Percentiles rank a stretch among this genome's conserved stretches.
These are phyloP conservation scores for Parazoanthus swiftii DNA, from an alignment of 92 coral and sea anemone genomes.

Conservation along the genomic window DNA sequence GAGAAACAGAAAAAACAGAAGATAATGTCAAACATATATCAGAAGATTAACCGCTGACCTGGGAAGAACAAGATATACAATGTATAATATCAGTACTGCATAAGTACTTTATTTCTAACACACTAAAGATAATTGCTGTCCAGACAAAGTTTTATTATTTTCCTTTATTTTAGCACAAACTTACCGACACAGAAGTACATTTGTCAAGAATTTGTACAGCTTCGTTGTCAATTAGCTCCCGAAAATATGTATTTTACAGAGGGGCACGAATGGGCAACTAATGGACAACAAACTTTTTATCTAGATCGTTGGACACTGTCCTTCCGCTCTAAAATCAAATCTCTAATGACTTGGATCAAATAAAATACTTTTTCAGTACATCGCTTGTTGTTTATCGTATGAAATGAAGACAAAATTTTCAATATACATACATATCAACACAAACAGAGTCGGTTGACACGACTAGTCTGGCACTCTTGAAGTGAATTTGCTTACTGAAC, in stretches of 20 bases:
- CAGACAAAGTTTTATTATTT: conserved; percentile 50
- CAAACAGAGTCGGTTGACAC: conserved; percentile 70
- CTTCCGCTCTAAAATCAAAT: conserved; percentile 60
- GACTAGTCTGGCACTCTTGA: conserved; percentile 70
- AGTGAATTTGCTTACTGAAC: conserved; percentile 68
- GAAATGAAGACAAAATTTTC: conserved; percentile 81
- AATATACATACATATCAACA: conserved; percentile 97
- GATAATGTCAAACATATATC: neutral
- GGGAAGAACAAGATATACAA: neutral
- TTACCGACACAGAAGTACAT: conserved; percentile 76
- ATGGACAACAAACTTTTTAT: conserved; percentile 37
- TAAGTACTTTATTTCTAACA: neutral
- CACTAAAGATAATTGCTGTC: conserved; percentile 31
- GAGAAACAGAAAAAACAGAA: neutral
- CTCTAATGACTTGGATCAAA: conserved; percentile 69
- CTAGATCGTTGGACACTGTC: conserved; percentile 42
- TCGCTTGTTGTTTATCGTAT: conserved; percentile 89
- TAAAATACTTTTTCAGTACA: conserved; percentile 66
- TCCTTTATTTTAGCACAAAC: conserved; percentile 91
- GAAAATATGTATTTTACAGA: conserved; percentile 73
- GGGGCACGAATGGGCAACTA: conserved; percentile 57
- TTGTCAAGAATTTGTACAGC: conserved; percentile 85
- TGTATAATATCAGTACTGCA: neutral
- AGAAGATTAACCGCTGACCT: neutral
- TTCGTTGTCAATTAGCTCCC: conserved; percentile 47